Base-by-base conservation (phyloP, 2,888 invertebrate genomes). In the Eurytoma adleriae region DNA sequence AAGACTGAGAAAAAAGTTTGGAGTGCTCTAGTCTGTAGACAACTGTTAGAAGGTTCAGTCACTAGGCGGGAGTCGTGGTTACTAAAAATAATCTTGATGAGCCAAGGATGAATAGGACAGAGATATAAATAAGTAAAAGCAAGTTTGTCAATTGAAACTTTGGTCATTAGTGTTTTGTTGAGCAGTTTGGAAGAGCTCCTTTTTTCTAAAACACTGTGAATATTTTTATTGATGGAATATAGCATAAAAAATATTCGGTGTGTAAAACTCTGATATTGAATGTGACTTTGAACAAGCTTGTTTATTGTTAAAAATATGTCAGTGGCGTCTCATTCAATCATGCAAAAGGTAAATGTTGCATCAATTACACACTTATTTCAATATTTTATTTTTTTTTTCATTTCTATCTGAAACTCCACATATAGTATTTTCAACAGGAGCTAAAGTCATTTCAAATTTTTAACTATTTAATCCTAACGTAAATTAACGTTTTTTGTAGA, bases 91-190 rank as follows among this genome's bases (percentile, higher is more conserved):
- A 85, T 85, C 84, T 83, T 81, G 79, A 83, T 88, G 84, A 83
- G 84, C 88, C 88, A 90, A 90, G 90, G 89, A 89, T 89, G 87
- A 87, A 87, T 88, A 86, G 87, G 86, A 86, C 87, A 86, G 84
- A 84, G 85, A 86, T 89, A 88, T 86, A 88, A 88, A 88, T 88
- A 88, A 88, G 82, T 84, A 86, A 86, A 84, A 84, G 77, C 81
- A 82, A 82, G 76, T 81, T 81, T 79, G 30, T 64, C 80, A 79
- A 83, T 77, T 56, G 78, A 54, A 81, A 73, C 30, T 83, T 18
- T 73, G 81, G 71, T 70, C 81, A 77, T 83, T 78, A 78, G 40
- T 79, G 56, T 80, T 74, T 69, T 71, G 57, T 70, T 70, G 4
- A 48, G n/a, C 54, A 59, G 67, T 66, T 77, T 72, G 64, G 27